Percentiles rank a stretch among this genome's conserved stretches.
Evolutionary conservation across 2,888 invertebrate species (phyloP).

Genomic region (Drosophila neoperkinsi): DNA sequence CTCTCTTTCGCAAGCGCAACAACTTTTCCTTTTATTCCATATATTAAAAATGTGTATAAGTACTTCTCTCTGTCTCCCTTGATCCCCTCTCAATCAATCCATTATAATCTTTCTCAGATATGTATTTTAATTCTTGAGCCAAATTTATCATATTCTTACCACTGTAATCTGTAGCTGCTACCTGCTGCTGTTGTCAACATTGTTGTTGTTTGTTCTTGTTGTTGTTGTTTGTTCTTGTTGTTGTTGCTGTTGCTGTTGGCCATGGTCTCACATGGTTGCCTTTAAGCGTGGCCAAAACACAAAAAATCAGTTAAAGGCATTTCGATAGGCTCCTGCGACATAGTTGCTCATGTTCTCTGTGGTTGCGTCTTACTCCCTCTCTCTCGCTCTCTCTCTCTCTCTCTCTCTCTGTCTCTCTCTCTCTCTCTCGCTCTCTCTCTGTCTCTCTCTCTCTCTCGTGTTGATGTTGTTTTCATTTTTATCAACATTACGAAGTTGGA

Average conservation of each 20-base stretch:
- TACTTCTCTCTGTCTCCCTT: too few species aligned
- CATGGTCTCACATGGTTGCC: constrained; percentile 68
- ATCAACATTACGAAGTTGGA: constrained; percentile 69
- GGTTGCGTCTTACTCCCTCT: neutral
- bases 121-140: neutral
- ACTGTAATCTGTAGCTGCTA: constrained; percentile 30
- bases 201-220: neutral
- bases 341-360: constrained; percentile 33
- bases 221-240: neutral
- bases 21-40: too few species aligned
- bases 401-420: too few species aligned
- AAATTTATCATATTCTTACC: neutral
- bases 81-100: neutral
- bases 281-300: constrained; percentile 40
- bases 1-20: too few species aligned
- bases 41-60: too few species aligned
- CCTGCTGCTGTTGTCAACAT: constrained; percentile 22
- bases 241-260: constrained; percentile 20
- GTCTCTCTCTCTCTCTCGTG: neutral
- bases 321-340: constrained; percentile 19
- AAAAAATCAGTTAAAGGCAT: constrained; percentile 72
- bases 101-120: neutral
- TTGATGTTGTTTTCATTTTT: constrained; percentile 74
- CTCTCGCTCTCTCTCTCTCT: neutral
- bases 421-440: neutral